Percentiles rank a stretch among this genome's conserved stretches.
Conservation (phyloP, 2,797 vertebrate genomes). For the Tiaroga cobitis region DNA sequence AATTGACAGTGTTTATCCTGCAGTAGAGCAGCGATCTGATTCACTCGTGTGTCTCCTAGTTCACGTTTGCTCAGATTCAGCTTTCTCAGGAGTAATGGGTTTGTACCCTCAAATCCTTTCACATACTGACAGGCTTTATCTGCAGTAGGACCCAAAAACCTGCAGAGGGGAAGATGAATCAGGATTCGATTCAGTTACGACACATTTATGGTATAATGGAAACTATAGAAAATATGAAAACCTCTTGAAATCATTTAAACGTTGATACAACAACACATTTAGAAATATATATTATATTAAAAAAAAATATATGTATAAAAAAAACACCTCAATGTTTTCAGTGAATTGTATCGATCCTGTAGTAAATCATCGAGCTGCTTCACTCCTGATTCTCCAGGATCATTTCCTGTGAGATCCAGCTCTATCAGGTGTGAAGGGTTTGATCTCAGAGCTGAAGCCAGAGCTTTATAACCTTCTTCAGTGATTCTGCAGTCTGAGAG, state of each 20-base stretch:
- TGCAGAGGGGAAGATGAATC: accelerated
- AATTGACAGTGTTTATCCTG: not conserved
- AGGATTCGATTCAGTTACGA: not conserved
- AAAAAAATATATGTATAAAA: no score
- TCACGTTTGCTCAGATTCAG: not conserved
- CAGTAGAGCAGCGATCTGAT: not conserved
- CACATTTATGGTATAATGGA: no score
- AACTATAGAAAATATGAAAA: no score
- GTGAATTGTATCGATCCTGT: no score
- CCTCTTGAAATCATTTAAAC: no score
- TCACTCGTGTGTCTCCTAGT: not conserved
- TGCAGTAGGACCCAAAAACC: not conserved
- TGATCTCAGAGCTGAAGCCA: not conserved
- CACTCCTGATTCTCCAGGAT: not conserved
- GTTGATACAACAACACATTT: no score
- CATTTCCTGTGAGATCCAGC: not conserved
- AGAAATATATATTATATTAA: no score
- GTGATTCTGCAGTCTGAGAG: not conserved
- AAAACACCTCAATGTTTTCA: no score
- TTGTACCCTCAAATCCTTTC: not conserved
- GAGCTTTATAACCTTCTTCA: not conserved
- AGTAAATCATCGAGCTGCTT: not conserved
- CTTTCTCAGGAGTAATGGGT: not conserved
- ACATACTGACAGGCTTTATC: not conserved
- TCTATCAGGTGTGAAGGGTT: not conserved